Evolutionary conservation across 2,797 vertebrate species (phyloP).

Genomic region (Crenuchus spilurus): DNA sequence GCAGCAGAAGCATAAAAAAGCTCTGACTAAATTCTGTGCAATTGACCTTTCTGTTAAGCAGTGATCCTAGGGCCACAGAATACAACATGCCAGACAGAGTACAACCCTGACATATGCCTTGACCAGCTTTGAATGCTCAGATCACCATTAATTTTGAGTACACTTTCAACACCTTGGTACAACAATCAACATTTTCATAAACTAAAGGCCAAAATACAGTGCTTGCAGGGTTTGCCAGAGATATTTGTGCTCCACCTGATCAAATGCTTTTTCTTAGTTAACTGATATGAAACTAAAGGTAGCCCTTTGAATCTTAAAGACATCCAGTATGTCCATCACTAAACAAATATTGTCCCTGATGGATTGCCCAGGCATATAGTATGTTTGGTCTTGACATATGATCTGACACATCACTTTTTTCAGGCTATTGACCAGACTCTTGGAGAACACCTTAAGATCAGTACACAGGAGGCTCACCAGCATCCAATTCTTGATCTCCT

Average conservation of each 20-base stretch:
- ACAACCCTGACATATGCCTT: not conserved
- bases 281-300: not conserved
- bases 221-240: not conserved
- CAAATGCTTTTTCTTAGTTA: conserved; percentile 1
- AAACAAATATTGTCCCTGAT: not conserved
- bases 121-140: not conserved
- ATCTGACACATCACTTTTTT: not conserved
- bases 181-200: not conserved
- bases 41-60: not conserved
- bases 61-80: not conserved
- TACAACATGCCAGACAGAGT: not conserved
- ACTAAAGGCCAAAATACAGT: not conserved
- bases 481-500: not conserved
- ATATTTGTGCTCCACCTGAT: not conserved
- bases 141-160: conserved; percentile 6
- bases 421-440: not conserved
- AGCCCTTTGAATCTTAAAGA: not conserved
- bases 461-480: not conserved
- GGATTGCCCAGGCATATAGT: not conserved
- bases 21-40: not conserved
- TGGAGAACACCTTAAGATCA: not conserved
- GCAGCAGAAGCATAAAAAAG: not conserved
- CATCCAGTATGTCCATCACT: not conserved
- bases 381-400: not conserved
- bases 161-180: not conserved